Base-by-base conservation (phyloP, 2,113 vertebrate species). In the Maccullochella peelii region DNA sequence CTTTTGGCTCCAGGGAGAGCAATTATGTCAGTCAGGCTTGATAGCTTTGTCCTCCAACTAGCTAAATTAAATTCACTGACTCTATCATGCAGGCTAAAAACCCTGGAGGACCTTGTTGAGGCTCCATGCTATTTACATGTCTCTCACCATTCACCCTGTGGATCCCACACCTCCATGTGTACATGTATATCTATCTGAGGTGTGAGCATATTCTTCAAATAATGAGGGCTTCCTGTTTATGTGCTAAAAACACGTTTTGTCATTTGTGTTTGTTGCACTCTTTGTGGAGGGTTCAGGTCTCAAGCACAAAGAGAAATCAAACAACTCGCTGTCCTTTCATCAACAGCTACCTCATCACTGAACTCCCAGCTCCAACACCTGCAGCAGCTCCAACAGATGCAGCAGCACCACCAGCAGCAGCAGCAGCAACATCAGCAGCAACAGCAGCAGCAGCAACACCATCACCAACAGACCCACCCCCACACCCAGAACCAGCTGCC, bases 281-380 rank as follows among this genome's bases (percentile, higher is more conserved):
- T 42, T 16, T 30, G 44, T 14, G 10, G 42, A 72, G 33, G 30
- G 55, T 67, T 77, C 36, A 58, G 68, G 68, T 73, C 66, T 61
- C 59, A n/a, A 23, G 27, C 30, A 49, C 30, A 18, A 73, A 30
- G 12, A 68, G 36, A 5, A 73, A 42, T 62, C 52, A 72, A 73
- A 65, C 73, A 58, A 11, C 50, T 69, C 2, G 1, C 49, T 80
- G 33, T 77, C 44, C 12, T 92, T 73, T 88, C 72, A 78, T 86
- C 89, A 7, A 83, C 96, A 99, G 98, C 98, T 99, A 99, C 98
- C 98, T 99, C 98, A 96, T 98, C 98, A 92, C 97, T 99, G 93
- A 99, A 96, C 95, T 97, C 98, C 87, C 98, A 99, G 90, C 97
- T 99, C 91, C 98, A 99, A 95, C 98, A 99, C 85, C 97, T 99